Percentiles rank a stretch among this genome's conserved stretches.
Evolutionary conservation across 2,797 vertebrate genomes (phyloP).

Genomic region (Peromyscus aztecus): DNA sequence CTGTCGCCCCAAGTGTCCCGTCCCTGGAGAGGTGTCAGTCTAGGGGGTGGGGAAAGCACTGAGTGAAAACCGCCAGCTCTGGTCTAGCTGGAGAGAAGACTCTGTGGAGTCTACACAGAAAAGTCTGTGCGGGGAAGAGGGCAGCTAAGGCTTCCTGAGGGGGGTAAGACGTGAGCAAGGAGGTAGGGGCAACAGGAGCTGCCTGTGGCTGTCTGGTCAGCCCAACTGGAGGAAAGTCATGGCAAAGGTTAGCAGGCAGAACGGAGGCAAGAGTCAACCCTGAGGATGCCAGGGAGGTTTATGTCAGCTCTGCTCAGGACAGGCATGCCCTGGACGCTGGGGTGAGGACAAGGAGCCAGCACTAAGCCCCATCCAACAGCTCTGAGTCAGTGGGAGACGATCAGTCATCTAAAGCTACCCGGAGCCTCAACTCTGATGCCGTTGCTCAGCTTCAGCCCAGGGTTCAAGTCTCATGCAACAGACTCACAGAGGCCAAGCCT

Average conservation of each 20-base stretch:
- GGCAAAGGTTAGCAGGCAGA: conserved; percentile 10
- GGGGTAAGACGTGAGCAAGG: neutral
- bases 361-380: accelerated
- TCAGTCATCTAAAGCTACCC: neutral
- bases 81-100: neutral
- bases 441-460: accelerated
- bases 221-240: neutral
- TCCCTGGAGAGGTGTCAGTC: neutral
- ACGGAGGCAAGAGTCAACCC: neutral
- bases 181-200: neutral
- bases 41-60: neutral
- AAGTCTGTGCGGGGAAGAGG: neutral
- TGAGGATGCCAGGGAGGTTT: neutral
- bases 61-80: neutral
- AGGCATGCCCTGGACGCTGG: neutral
- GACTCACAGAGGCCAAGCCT: neutral
- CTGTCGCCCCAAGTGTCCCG: neutral
- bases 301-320: neutral
- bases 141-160: conserved; percentile 7
- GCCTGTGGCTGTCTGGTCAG: neutral
- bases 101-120: neutral
- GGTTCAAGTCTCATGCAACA: neutral
- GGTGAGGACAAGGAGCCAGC: neutral
- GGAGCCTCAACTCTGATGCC: neutral
- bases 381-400: neutral